phyloP scores from a whole-genome alignment of 2,113 vertebrate species.

The Thalassoma bifasciatum region DNA sequence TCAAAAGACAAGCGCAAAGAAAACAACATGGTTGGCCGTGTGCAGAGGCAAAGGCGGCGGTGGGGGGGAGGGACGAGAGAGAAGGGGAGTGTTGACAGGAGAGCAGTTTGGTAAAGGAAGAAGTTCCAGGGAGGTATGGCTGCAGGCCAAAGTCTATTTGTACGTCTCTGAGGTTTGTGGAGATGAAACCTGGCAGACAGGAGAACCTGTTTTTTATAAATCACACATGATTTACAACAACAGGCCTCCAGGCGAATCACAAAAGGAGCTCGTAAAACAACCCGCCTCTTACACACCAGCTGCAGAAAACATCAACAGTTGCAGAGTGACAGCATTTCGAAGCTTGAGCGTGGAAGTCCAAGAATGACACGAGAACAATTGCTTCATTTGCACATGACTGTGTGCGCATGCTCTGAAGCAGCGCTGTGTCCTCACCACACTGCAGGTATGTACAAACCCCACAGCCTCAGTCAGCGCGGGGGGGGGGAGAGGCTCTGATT shows the following conservation, averaged over 20 bases:
- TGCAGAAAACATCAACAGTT: constrained; percentile 61
- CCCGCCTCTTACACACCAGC: constrained; percentile 58
- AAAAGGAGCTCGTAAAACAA: constrained; percentile 54
- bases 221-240: constrained; percentile 81
- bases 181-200: constrained; percentile 78
- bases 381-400: constrained; percentile 58
- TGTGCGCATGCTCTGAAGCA: constrained; percentile 37
- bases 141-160: constrained; percentile 78
- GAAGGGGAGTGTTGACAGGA: constrained; percentile 72
- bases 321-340: constrained; percentile 57
- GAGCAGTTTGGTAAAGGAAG: constrained; percentile 71
- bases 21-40: constrained; percentile 71
- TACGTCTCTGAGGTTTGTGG: constrained; percentile 74
- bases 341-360: constrained; percentile 57
- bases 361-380: constrained; percentile 67
- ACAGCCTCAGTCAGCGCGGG: not conserved
- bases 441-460: constrained; percentile 30
- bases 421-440: constrained; percentile 46
- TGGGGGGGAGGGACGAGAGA: constrained; percentile 39
- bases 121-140: constrained; percentile 81
- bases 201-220: constrained; percentile 77
- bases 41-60: constrained; percentile 34
- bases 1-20: constrained; percentile 76
- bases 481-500: constrained; percentile 6
- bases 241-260: constrained; percentile 58